Base-by-base conservation (phyloP, 2,888 invertebrate genomes). In the Chloromyia formosa region DNA sequence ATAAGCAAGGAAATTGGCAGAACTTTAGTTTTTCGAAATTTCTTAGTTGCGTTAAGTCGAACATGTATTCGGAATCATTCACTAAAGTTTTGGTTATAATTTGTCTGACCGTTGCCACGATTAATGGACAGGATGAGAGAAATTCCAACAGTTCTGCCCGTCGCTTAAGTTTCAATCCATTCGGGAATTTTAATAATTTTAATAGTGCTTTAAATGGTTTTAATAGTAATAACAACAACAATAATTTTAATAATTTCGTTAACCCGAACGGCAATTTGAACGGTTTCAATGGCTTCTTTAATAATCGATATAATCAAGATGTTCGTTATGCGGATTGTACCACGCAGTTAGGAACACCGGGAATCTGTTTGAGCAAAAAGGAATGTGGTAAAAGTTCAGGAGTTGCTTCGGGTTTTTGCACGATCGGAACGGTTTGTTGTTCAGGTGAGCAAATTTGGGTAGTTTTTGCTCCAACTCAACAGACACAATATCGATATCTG, bases 361-460 rank as follows among this genome's bases (percentile, higher is more conserved):
- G 84, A 71, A 82, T 82, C 9, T 84, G 84, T 68, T 82, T 84
- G 78, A 80, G 83, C 2, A 82, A 84, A 14, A 82, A 82, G 74
- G 82, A 81, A 72, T 84, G 84, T 75, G 80, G 82, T 79, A 81
- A 80, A 0, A 83, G 81, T 22, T 79, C 81, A n/a, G 84, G 85
- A 74, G 78, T 80, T 0, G 79, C 80, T 10, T 83, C 83, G 40
- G 84, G 84, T 45, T 83, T 80, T 62, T 84, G 85, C 68, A 81
- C 81, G 77, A 81, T 83, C 14, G 84, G 82, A 77, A 83, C 82
- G 5, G 83, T 84, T 7, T 84, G 84, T 76, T 84, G 84, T 79
- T 84, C 84, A 80, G 83, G 85, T 84, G 80, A 77, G 81, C 2
- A n/a, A n/a, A 60, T 23, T 5, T 42, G 42, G 42, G 12, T 12